Percentiles rank a stretch among this genome's conserved stretches.
phyloP scores from a whole-genome alignment of 1,140 invertebrate species.

The Caenorhabditis remanei region DNA sequence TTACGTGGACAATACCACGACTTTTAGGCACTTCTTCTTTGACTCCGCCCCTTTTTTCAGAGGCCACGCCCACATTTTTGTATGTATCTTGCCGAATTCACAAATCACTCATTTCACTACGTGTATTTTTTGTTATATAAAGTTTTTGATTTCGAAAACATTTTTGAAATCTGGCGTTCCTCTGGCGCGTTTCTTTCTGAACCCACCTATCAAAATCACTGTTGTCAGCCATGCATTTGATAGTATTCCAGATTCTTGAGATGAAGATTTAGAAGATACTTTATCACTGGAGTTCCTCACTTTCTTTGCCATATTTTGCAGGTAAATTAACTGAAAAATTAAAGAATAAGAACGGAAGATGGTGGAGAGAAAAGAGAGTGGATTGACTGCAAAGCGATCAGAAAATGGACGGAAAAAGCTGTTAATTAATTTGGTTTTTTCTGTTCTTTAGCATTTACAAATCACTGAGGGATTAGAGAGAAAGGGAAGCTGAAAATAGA shows the following conservation, averaged over 20 bases:
- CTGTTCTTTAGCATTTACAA: too few relatives aligned
- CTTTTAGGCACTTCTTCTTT: background rate
- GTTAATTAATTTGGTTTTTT: too few relatives aligned
- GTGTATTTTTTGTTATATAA: background rate
- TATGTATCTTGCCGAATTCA: background rate
- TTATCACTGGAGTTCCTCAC: background rate
- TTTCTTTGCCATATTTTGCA: background rate
- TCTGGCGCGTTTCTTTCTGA: background rate
- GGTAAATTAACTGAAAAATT: background rate
- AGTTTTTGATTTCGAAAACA: background rate
- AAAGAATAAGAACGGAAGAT: background rate
- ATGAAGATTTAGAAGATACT: background rate
- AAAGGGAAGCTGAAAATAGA: background rate
- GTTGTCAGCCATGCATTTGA: background rate
- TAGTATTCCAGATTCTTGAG: background rate
- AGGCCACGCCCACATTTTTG: background rate
- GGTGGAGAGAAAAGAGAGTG: too few relatives aligned
- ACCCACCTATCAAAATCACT: constrained; percentile 16
- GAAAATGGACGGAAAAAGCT: too few relatives aligned
- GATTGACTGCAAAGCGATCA: too few relatives aligned
- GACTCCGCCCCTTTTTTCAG: background rate
- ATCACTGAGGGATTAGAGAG: background rate
- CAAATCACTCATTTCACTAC: background rate
- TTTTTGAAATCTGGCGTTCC: background rate
- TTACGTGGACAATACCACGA: constrained; percentile 55